Conservation (phyloP, 2,888 invertebrate species). For the Syrista parreyssii region DNA sequence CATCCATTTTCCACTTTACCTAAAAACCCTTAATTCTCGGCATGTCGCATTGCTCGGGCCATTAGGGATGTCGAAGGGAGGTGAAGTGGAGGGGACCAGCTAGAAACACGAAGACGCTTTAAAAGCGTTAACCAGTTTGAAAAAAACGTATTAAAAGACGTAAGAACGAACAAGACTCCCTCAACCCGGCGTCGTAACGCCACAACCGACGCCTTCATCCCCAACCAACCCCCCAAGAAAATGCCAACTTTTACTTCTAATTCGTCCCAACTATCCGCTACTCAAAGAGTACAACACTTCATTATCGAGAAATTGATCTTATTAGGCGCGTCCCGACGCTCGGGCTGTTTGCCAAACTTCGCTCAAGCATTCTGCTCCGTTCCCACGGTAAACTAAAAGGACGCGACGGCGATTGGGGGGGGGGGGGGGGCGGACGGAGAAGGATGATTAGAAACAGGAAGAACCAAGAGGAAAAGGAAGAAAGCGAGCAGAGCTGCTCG, state of each 20-base stretch:
- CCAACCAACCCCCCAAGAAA: constrained; percentile 18
- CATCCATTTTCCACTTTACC: too few relatives aligned
- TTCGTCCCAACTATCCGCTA: constrained; percentile 3
- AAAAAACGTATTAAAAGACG: constrained; percentile 44
- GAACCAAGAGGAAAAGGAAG: neutral
- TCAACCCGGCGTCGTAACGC: constrained; percentile 9
- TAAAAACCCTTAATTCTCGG: too few relatives aligned
- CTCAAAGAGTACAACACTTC: constrained; percentile 42
- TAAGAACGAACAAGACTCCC: constrained; percentile 23
- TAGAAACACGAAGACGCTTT: constrained; percentile 45
- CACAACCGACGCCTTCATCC: constrained; percentile 6
- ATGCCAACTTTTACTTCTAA: constrained; percentile 16
- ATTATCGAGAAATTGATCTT: constrained; percentile 66
- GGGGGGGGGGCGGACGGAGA: too few relatives aligned
- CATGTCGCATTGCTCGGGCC: too few relatives aligned
- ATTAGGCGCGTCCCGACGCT: constrained; percentile 44
- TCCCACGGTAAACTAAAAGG: neutral
- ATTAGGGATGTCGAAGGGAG: too few relatives aligned
- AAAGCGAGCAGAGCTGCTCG: neutral
- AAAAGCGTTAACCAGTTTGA: constrained; percentile 50
- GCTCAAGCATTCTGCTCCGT: neutral
- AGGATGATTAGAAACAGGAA: neutral
- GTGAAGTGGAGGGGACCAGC: constrained; percentile 26
- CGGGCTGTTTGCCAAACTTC: constrained; percentile 14
- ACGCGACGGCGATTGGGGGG: neutral